These are phyloP conservation scores for Coregonus sp. DNA, from an alignment of 2,797 vertebrate genomes.

Conservation along the genomic window DNA sequence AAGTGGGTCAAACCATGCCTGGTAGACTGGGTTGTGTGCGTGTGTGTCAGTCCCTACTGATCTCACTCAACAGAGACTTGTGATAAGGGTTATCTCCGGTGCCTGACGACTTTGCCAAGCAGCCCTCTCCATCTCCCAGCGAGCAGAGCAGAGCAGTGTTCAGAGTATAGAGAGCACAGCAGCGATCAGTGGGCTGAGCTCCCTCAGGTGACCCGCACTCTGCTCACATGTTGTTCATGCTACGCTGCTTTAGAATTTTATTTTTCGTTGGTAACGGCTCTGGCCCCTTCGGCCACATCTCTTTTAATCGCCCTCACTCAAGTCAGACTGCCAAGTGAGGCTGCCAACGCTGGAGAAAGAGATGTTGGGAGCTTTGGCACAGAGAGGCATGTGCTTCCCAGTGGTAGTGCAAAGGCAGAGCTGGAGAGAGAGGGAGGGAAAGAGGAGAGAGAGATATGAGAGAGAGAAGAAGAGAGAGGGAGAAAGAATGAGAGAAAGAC, in stretches of 20 bases:
- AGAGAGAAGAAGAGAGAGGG: not conserved
- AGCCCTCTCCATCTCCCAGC: constrained; percentile 48
- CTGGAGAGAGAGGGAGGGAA: not conserved
- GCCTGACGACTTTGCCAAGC: constrained; percentile 63
- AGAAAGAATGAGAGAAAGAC: constrained; percentile 23
- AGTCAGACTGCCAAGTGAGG: constrained; percentile 64
- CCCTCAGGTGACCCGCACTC: constrained; percentile 55
- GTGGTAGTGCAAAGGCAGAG: not conserved
- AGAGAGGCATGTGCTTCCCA: constrained; percentile 38
- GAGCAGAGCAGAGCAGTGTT: constrained; percentile 20
- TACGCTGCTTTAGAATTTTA: constrained; percentile 59
- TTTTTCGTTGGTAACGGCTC: constrained; percentile 61
- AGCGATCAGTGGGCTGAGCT: constrained; percentile 31
- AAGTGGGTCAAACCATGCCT: constrained; percentile 23
- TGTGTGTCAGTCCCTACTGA: constrained; percentile 46
- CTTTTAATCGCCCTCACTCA: constrained; percentile 46
- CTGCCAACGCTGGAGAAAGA: constrained; percentile 60
- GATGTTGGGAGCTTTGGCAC: constrained; percentile 64
- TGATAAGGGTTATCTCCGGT: constrained; percentile 70
- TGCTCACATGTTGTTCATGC: constrained; percentile 45
- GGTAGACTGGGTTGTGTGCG: constrained; percentile 6
- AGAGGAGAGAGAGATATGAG: constrained; percentile 5
- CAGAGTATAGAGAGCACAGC: constrained; percentile 32
- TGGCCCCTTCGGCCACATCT: constrained; percentile 5
- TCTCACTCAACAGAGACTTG: constrained; percentile 57